These are phyloP conservation scores for Galleria mellonella DNA, from an alignment of 1,140 invertebrate genomes.

Conservation along the genomic window DNA sequence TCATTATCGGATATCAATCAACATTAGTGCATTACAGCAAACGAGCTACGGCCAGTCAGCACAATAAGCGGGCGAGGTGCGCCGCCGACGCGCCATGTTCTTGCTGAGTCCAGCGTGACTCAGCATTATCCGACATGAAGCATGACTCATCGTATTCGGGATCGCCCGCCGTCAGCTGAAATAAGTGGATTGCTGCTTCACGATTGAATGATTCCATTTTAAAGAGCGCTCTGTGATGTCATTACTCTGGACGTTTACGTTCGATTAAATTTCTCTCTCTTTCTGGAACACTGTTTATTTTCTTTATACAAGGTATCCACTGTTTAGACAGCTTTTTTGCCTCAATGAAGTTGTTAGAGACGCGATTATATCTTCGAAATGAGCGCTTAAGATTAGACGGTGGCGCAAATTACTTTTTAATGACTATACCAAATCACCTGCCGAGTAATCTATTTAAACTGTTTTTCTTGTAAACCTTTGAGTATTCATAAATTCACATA, in stretches of 20 bases:
- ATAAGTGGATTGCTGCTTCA: constrained; percentile 63
- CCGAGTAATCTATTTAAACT: no score
- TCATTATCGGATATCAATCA: constrained; percentile 52
- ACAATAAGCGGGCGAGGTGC: constrained; percentile 42
- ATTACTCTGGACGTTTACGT: constrained; percentile 26
- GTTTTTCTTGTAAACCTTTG: no score
- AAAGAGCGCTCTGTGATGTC: constrained; percentile 35
- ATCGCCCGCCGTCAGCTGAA: constrained; percentile 51
- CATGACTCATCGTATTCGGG: constrained; percentile 45
- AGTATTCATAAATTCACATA: no score
- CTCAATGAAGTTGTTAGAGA: constrained; percentile 9
- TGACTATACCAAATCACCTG: constrained; percentile 9
- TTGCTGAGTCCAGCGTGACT: constrained; percentile 37
- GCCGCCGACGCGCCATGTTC: constrained; percentile 29
- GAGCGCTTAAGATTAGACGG: constrained; percentile 23
- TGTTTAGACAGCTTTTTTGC: no score
- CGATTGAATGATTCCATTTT: constrained; percentile 49
- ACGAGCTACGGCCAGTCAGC: constrained; percentile 41
- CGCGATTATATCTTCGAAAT: constrained; percentile 5
- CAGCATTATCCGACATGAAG: constrained; percentile 37
- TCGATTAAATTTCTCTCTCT: constrained; percentile 15
- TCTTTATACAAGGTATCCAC: constrained; percentile 1
- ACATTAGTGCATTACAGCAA: constrained; percentile 42
- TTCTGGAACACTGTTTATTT: constrained; percentile 5
- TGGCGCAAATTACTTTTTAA: constrained; percentile 49